Conservation (phyloP, 2,888 invertebrate species). For the Sialis fuliginosa region DNA sequence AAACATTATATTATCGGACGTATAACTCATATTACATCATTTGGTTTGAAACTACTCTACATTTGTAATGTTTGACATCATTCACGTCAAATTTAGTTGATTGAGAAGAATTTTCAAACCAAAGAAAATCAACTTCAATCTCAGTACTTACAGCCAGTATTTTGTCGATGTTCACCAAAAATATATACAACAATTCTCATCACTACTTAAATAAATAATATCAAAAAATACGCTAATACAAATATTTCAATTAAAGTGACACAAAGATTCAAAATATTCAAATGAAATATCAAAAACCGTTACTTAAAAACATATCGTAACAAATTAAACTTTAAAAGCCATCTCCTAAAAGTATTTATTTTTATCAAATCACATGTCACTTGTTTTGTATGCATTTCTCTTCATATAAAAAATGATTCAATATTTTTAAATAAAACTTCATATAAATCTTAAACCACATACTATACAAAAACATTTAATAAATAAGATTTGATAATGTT, state of each 20-base stretch:
- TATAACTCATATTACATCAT: no score
- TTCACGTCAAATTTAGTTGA: no score
- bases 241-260: neutral
- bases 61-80: no score
- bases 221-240: neutral
- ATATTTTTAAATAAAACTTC: no score
- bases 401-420: no score
- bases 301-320: neutral
- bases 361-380: neutral
- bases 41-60: no score
- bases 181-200: slow-evolving; percentile 4
- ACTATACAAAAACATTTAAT: no score
- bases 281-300: neutral
- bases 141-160: neutral
- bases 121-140: no score
- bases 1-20: no score
- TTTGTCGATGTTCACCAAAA: slow-evolving; percentile 2
- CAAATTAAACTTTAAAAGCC: neutral
- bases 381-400: neutral
- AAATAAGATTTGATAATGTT: no score
- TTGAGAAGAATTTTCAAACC: neutral
- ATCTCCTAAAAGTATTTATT: neutral
- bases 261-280: neutral
- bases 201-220: neutral
- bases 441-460: no score